Evolutionary conservation across 2,888 invertebrate genomes (phyloP), one percentile per base, ranked within the genome.

Genomic region (Trichopria drosophilae): DNA sequence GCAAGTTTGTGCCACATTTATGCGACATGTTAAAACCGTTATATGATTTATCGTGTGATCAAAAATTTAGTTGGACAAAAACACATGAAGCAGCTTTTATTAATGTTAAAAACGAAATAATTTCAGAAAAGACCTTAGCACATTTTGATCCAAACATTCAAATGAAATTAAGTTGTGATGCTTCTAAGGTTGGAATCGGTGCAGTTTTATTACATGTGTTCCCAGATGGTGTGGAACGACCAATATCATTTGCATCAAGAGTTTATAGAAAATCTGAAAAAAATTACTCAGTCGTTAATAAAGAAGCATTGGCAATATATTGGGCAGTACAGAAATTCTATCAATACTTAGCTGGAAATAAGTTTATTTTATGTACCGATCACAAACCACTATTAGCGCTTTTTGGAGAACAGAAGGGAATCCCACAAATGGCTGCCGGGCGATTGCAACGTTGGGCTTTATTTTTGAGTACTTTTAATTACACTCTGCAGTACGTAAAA

Each of bases 291-390:
- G 60, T 64, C 7, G 59, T 70, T n/a, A 64, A 71, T 44, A 57
- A 59, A 24, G 70, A 71, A 53, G 66, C 66, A 1, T 55, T 71
- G 23, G 65, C 68, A 12, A 67, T 72, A 40, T 65, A 60, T 51
- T 71, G 65, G 60, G 64, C 60, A 4, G 58, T 66, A 4, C 63
- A 57, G 28, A 64, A 62, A 28, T 69, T 68, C 48, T 64, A 68
- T 55, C 65, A 69, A 45, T 73, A 68, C 63, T n/a, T n/a, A n/a
- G n/a, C n/a, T n/a, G n/a, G n/a, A n/a, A n/a, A n/a, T n/a, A n/a
- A n/a, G n/a, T n/a, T n/a, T n/a, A 59, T 46, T 3, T 42, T 69
- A 2, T 47, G 52, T n/a, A 60, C 61, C 0, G 67, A 71, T 49
- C 68, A 71, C 44, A 67, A 66, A 45, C 67, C 66, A 9, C 50